Evolutionary conservation across 2,888 invertebrate species (phyloP), one percentile per base, ranked within the genome.

Genomic region (Brachypalpus laphriformis): DNA sequence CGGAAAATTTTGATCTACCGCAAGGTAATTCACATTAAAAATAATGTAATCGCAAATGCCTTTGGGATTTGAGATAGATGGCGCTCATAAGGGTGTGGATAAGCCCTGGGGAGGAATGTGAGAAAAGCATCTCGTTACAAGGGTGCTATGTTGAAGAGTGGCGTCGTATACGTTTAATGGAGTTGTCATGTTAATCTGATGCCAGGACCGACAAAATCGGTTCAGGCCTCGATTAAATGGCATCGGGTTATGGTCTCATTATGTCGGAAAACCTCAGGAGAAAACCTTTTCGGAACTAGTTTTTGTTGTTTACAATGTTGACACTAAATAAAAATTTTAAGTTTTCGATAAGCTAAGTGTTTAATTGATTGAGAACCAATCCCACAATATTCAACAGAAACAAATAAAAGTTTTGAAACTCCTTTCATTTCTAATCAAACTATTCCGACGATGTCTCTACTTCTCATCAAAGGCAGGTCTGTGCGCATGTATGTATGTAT

Each of bases 21-120:
- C 80, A 75, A 74, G 70, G 80, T 70, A 63, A 68, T 74, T 74
- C 83, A 63, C 83, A 74, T 83, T 83, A 74, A 80, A 83, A 70
- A 68, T 83, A 83, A 83, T 83, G 83, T 74, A 51, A 74, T 63
- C 63, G 57, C 70, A 66, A 56, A 75, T 59, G 74, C 57, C 74
- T 78, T 14, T 49, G 6, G 78, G 78, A 68, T 14, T 18, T 42
- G 28, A 34, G 18, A 66, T 66, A 75, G 57, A 57, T 49, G 66
- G 47, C 54, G 57, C 47, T 66, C 34, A 37, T 22, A 47, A 45
- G 40, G 45, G 56, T 65, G 47, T 37, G 18, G 49, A 65, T 56
- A 54, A 34, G 34, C 34, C 59, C 22, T n/a, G 2, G 11, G 45
- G 40, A n/a, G 20, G 25, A 25, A 47, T 18, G 31, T 22, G 47